Percentiles rank a stretch among this genome's conserved stretches.
Evolutionary conservation across 2,797 vertebrate genomes (phyloP).

Genomic region (Agapornis canus): DNA sequence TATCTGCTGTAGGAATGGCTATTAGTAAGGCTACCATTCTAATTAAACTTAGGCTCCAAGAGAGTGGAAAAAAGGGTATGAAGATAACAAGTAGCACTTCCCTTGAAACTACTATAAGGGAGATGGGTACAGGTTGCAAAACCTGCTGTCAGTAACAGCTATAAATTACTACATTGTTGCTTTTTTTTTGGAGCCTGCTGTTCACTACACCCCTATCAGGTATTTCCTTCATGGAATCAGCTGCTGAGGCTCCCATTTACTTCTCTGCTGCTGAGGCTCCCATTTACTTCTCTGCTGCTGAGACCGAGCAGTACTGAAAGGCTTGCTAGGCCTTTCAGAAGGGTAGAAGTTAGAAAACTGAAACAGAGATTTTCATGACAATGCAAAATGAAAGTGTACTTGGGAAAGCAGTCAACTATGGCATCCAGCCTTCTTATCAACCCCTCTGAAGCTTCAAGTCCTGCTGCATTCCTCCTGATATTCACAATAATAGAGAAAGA

Average conservation of each 20-base stretch:
- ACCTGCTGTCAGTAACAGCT: background rate
- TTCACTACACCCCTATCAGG: background rate
- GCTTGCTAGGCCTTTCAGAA: background rate
- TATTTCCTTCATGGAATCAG: background rate
- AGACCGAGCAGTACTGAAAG: background rate
- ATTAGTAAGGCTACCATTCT: conserved; percentile 70
- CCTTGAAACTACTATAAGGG: background rate
- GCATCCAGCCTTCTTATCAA: background rate
- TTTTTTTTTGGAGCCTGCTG: background rate
- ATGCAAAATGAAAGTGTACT: background rate
- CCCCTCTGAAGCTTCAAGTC: background rate
- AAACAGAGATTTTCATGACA: background rate
- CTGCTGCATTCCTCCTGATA: background rate
- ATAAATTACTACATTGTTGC: background rate
- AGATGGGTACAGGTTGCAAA: background rate
- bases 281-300: background rate
- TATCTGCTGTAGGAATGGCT: conserved; percentile 72
- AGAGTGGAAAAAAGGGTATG: background rate
- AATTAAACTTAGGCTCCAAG: conserved; percentile 61
- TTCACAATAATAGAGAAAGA: background rate
- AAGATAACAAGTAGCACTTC: conserved; percentile 35
- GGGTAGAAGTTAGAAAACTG: background rate
- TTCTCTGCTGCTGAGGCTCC: background rate
- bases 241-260: background rate
- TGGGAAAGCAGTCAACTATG: background rate